phyloP scores from a whole-genome alignment of 2,113 vertebrate species.

The Setophaga kirtlandii region DNA sequence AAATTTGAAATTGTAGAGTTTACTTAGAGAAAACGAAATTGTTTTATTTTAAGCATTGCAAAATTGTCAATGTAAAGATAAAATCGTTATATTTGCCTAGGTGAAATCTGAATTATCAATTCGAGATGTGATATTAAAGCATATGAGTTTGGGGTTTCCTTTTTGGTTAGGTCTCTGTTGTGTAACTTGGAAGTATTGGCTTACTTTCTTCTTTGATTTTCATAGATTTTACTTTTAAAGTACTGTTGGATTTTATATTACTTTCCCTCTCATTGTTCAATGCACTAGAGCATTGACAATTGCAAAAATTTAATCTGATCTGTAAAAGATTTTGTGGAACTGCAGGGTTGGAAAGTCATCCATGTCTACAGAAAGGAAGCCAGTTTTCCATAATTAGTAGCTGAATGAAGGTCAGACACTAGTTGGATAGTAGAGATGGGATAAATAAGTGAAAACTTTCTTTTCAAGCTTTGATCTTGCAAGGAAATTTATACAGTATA shows the following conservation, averaged over 20 bases:
- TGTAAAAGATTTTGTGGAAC: background rate
- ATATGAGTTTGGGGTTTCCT: background rate
- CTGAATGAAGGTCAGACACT: background rate
- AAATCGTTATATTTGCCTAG: background rate
- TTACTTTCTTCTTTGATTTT: background rate
- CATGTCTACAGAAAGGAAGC: background rate
- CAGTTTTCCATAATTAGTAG: background rate
- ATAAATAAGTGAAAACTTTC: background rate
- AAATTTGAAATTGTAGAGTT: background rate
- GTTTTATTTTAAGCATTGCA: background rate
- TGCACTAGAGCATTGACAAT: background rate
- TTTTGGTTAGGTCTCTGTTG: background rate
- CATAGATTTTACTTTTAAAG: background rate
- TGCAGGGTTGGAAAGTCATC: background rate
- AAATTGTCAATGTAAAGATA: background rate
- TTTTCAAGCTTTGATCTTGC: background rate
- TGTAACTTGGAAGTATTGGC: background rate
- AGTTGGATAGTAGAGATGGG: background rate
- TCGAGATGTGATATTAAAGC: background rate
- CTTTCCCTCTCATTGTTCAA: background rate
- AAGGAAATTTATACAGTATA: background rate
- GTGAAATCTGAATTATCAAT: background rate
- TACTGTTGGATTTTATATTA: background rate
- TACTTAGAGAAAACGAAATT: background rate
- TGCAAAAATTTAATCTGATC: background rate